Conservation (phyloP, 2,797 vertebrate species). For the Melanotaenia boesemani region DNA sequence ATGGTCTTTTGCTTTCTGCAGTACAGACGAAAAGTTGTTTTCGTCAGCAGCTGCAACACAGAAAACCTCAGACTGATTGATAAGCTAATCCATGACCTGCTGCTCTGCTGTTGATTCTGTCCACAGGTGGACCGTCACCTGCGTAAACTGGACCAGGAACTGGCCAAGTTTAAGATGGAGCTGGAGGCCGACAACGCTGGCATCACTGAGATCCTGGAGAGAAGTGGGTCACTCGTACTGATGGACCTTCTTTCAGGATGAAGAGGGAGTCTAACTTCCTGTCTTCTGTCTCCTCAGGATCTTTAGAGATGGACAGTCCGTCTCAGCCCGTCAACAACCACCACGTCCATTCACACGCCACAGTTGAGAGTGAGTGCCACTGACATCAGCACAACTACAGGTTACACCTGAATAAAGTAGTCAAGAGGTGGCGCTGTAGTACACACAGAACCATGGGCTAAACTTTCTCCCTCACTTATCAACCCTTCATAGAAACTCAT, state of each 20-base stretch:
- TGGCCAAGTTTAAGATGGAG: slow-evolving; percentile 99
- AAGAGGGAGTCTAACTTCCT: neutral
- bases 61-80: no score
- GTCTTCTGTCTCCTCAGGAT: slow-evolving; percentile 80
- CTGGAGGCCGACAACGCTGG: slow-evolving; percentile 99
- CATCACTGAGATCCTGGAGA: slow-evolving; percentile 98
- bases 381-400: no score
- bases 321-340: slow-evolving; percentile 99
- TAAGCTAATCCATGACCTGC: no score
- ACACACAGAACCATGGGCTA: no score
- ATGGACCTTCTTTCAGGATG: neutral
- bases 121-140: slow-evolving; percentile 96
- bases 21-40: no score
- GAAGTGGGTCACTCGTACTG: slow-evolving; percentile 83
- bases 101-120: neutral
- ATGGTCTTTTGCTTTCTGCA: no score
- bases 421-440: neutral
- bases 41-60: no score
- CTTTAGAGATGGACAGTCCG: slow-evolving; percentile 96
- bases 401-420: no score
- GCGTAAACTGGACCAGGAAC: slow-evolving; percentile 97
- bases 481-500: no score
- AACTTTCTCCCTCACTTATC: no score
- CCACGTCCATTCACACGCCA: slow-evolving; percentile 93
- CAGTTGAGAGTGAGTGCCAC: slow-evolving; percentile 86